A percentile compares a stretch with the other conserved stretches of the same genome.
Evolutionary conservation across 1,140 invertebrate genomes (phyloP).

Genomic region (Zaprionus kolodkinae): DNA sequence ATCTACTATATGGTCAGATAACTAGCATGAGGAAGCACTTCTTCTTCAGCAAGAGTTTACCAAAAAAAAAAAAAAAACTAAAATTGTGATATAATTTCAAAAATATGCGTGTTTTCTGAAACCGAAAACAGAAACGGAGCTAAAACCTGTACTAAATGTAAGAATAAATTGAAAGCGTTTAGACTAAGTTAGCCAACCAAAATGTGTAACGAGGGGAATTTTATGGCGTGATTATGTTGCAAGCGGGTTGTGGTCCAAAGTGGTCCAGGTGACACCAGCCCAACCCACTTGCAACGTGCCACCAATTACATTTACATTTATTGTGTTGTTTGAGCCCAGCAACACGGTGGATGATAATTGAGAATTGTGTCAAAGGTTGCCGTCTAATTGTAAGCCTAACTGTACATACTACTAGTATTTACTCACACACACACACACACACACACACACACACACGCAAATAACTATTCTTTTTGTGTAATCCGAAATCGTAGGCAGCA

Average conservation of each 20-base stretch:
- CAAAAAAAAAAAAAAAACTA: constrained; percentile 46
- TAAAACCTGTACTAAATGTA: constrained; percentile 39
- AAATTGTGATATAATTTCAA: constrained; percentile 80
- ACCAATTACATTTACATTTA: constrained; percentile 72
- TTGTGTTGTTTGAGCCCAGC: constrained; percentile 82
- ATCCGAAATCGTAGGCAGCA: background rate
- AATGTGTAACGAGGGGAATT: constrained; percentile 33
- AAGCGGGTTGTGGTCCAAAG: constrained; percentile 55
- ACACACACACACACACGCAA: constrained; percentile 6
- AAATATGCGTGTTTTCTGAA: constrained; percentile 70
- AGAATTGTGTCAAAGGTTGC: constrained; percentile 27
- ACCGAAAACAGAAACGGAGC: constrained; percentile 35
- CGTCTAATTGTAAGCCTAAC: constrained; percentile 34
- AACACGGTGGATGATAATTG: constrained; percentile 77
- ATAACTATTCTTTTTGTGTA: constrained; percentile 23
- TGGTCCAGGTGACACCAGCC: constrained; percentile 29
- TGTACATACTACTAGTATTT: constrained; percentile 24
- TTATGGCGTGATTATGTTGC: constrained; percentile 59
- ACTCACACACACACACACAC: no score
- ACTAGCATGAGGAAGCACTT: background rate
- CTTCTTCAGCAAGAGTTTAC: constrained; percentile 24
- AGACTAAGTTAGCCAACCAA: constrained; percentile 24
- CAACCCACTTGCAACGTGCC: constrained; percentile 61
- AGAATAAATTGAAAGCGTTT: constrained; percentile 26
- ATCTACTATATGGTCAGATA: constrained; percentile 51